Percentiles rank a stretch among this genome's conserved stretches.
These are phyloP conservation scores for Tanaodytes sp. DNA, from an alignment of 2,888 invertebrate species.

Conservation along the genomic window DNA sequence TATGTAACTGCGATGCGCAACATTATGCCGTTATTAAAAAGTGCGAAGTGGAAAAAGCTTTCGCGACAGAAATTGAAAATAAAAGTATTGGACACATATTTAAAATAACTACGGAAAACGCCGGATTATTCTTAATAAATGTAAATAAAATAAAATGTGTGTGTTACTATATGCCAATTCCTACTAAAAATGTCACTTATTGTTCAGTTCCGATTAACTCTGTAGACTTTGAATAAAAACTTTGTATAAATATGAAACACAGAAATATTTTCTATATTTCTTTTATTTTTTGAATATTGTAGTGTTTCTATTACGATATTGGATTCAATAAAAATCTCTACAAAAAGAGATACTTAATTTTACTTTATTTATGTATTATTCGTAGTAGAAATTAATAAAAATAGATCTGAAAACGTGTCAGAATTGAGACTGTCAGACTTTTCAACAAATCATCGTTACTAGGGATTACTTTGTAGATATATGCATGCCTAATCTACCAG, in stretches of 20 bases:
- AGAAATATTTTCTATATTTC: constrained; percentile 1
- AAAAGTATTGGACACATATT: constrained; percentile 7
- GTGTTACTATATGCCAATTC: constrained; percentile 13
- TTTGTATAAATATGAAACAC: background rate
- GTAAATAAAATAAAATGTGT: constrained; percentile 8
- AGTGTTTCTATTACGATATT: background rate
- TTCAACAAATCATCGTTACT: too few species aligned
- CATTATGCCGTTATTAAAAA: constrained; percentile 25
- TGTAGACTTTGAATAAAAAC: constrained; percentile 16
- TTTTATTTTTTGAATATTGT: background rate
- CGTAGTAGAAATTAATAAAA: too few species aligned
- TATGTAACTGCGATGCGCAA: constrained; percentile 26
- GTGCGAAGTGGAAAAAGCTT: constrained; percentile 2
- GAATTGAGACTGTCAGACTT: too few species aligned
- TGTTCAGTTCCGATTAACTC: constrained; percentile 15
- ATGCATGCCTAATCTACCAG: background rate
- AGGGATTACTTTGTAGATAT: background rate
- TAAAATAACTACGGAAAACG: constrained; percentile 11
- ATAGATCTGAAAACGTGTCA: too few species aligned
- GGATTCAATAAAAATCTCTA: background rate
- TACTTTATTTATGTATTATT: background rate
- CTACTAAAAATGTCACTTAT: constrained; percentile 2
- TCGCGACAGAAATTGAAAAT: background rate
- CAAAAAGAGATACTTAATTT: background rate
- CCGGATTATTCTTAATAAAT: background rate